Base-by-base conservation (phyloP, 35 echinoderm and acorn worm species). In the Holothuria glaberrima region DNA sequence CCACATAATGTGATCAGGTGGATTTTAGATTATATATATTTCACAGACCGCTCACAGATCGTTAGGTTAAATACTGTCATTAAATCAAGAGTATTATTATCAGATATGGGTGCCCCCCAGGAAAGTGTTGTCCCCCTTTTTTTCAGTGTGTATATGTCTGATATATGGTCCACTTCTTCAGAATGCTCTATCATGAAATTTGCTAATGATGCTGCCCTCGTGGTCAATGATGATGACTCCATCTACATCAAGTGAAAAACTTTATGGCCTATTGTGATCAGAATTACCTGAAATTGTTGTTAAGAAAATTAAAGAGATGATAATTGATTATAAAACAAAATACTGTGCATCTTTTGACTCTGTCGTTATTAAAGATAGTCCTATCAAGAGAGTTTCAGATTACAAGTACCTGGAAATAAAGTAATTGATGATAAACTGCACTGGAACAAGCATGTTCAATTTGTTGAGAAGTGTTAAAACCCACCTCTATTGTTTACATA, bases 201-300 rank as follows among this genome's bases (percentile, higher is more conserved):
- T 75, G 71, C 71, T 75, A n/a, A 75, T 21, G 71, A 75, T 30
- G 26, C 71, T 45, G 38, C 74, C 7, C 74, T 36, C 9, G n/a
- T 78, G 16, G 20, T 45, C 1, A 78, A 78, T 78, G 74, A 78
- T 52, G 74, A 78, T 78, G 74, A 44, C 44, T 45, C 74, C 74
- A 52, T 78, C 34, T 78, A 45, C 12, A 78, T 19, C 34, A 78
- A 52, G 46, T 78, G 14, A 78, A 36, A 12, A 78, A 19, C n/a
- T 78, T 78, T 78, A 13, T 78, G n/a, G 46, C 33, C 46, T 78
- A 78, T 38, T 78, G 74, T 52, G 74, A 78, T 26, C 34, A 78
- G 34, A 78, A 32, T 78, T 41, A 78, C n/a, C 35, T 32, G 46
- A 52, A 36, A 78, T 20, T 78, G 74, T 45, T 24, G 20, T 52